Base-by-base conservation (phyloP, 2,797 vertebrate genomes). In the Balearica regulorum region DNA sequence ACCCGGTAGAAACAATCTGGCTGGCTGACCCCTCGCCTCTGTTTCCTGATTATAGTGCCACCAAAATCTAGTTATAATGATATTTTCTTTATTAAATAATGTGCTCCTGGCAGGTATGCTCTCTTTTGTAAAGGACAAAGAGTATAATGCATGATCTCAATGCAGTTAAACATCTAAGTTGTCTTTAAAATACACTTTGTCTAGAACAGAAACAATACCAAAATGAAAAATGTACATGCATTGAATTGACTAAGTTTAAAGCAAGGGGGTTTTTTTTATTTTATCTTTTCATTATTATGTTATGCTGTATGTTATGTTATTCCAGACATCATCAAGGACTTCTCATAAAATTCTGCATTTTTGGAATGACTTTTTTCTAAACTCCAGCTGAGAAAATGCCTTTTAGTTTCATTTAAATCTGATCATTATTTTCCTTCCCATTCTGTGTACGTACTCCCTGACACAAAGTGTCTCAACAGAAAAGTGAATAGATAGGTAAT, bases 331-430 rank as follows among this genome's bases (percentile, higher is more conserved):
- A 83, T 92, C 84, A 96, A 87, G 91, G 84, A 92, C 64, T 95
- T 87, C 90, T 94, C 83, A 97, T 78, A 93, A 93, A 85, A 92
- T 70, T 96, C 85, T 96, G 65, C 91, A 93, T 94, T 95, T 97
- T 93, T 84, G 58, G 62, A 96, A 97, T 96, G 79, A 77, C 84
- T 97, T 89, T 84, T 89, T 87, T 96, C 95, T 94, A 95, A 93
- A 92, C 87, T 97, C 96, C 97, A 97, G 96, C 96, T 94, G 97
- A 97, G 97, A 97, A 98, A 98, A 96, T 93, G 89, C 70, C 65
- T 96, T 97, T 97, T 96, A 91, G 92, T 93, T 97, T 95, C 77
- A 6, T 96, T 97, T 97, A 95, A 97, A 97, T 87, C 84, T 97
- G 92, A 95, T 97, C 90, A 91, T 97, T 97, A 95, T 97, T 98